phyloP scores from a whole-genome alignment of 2,888 invertebrate species.

The Papilio protenor region DNA sequence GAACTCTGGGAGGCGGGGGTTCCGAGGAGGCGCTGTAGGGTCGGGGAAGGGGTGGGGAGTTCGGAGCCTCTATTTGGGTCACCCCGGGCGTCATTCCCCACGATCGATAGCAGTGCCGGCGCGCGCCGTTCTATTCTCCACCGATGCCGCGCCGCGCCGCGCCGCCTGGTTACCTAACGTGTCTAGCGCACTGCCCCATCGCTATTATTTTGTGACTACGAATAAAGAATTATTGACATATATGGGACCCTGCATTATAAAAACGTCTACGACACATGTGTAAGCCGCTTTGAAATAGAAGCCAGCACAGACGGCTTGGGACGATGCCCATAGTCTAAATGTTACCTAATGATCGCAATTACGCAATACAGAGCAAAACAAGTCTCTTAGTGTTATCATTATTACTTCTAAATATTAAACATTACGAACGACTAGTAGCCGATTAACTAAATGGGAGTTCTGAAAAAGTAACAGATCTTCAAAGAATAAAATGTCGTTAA shows the following conservation, averaged over 20 bases:
- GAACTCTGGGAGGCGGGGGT: constrained; percentile 64
- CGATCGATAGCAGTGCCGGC: constrained; percentile 80
- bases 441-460: background rate
- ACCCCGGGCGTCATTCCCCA: constrained; percentile 82
- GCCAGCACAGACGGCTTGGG: constrained; percentile 63
- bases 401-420: background rate
- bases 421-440: background rate
- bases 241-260: background rate
- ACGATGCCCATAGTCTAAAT: constrained; percentile 60
- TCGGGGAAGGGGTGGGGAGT: constrained; percentile 58
- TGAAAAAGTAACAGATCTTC: background rate
- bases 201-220: constrained; percentile 67
- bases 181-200: constrained; percentile 76
- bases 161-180: constrained; percentile 75
- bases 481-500: background rate
- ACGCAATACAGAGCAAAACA: constrained; percentile 27
- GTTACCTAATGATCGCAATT: constrained; percentile 52
- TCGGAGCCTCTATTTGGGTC: constrained; percentile 84
- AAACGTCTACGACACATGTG: constrained; percentile 5
- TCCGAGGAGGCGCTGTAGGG: constrained; percentile 55
- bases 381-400: background rate
- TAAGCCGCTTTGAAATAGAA: constrained; percentile 58
- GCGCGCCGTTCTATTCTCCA: constrained; percentile 78
- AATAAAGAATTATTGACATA: constrained; percentile 24
- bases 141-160: constrained; percentile 67